Evolutionary conservation across 2,113 vertebrate species (phyloP), one percentile per base, ranked within the genome.

Genomic region (Menidia beryllina): DNA sequence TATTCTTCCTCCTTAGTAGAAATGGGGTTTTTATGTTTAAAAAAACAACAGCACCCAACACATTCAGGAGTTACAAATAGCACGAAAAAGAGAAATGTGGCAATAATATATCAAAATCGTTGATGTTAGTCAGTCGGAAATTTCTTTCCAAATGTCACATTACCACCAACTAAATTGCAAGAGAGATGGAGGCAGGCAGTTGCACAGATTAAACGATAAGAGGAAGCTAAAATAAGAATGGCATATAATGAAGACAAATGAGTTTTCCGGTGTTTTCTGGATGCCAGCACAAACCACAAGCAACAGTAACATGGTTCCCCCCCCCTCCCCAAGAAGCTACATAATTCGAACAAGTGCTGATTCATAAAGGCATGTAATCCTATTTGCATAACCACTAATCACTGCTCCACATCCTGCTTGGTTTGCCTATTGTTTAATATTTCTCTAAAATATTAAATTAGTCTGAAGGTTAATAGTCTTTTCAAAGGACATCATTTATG

Each of bases 241-340:
- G 43, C 36, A 54, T 20, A 43, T 75, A 83, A 87, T 69, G 69
- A 75, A 77, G 76, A 86, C 34, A 51, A 72, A 84, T 75, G 15
- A 49, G 24, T 61, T 69, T 62, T 34, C 62, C n/a, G 0, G 57
- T 52, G 70, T 45, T 64, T 70, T 51, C 73, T 70, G 70, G 77
- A 77, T 30, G 47, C 39, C 50, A 14, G 23, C 3, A 13, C 36
- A 30, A 56, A 77, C n/a, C n/a, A n/a, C n/a, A n/a, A n/a, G n/a
- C n/a, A n/a, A n/a, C 83, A 65, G 66, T 43, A 67, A 61, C 58
- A 55, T 68, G 74, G 70, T 68, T 77, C 38, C 38, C 65, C 69
- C 34, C 34, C 66, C 72, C 66, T 58, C 38, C 25, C 57, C n/a
- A 39, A 65, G 57, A 7, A 23, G 8, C 53, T 69, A 15, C 51